Conservation (phyloP, 2,113 vertebrate genomes). For the Amazona vittata region DNA sequence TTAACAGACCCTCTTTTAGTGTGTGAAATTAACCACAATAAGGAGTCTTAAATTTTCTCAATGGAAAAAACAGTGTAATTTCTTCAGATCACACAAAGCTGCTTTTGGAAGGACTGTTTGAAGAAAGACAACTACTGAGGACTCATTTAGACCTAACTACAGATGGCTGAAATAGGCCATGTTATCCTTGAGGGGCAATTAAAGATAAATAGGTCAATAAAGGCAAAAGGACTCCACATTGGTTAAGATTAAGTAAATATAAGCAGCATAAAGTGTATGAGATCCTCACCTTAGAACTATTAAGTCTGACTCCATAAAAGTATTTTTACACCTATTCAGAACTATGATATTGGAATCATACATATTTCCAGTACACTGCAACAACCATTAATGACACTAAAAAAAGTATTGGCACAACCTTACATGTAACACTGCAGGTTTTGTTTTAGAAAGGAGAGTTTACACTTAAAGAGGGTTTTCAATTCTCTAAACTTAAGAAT, state of each 20-base stretch:
- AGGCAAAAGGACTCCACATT: background rate
- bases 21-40: background rate
- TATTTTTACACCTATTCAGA: background rate
- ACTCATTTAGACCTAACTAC: conserved; percentile 11
- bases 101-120: background rate
- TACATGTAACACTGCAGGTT: background rate
- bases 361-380: background rate
- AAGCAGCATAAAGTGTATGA: background rate
- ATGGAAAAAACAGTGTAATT: background rate
- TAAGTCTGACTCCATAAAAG: background rate
- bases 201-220: conserved; percentile 52
- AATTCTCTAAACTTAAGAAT: background rate
- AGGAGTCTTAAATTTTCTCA: background rate
- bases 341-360: background rate
- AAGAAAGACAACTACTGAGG: background rate
- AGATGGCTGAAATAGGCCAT: conserved; percentile 38
- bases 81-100: background rate
- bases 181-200: background rate
- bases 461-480: background rate
- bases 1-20: background rate
- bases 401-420: background rate
- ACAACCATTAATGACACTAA: background rate
- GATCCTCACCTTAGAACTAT: background rate
- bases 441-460: background rate
- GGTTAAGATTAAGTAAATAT: background rate